phyloP scores from a whole-genome alignment of 1,140 invertebrate genomes.

The Adoxophyes honmai region DNA sequence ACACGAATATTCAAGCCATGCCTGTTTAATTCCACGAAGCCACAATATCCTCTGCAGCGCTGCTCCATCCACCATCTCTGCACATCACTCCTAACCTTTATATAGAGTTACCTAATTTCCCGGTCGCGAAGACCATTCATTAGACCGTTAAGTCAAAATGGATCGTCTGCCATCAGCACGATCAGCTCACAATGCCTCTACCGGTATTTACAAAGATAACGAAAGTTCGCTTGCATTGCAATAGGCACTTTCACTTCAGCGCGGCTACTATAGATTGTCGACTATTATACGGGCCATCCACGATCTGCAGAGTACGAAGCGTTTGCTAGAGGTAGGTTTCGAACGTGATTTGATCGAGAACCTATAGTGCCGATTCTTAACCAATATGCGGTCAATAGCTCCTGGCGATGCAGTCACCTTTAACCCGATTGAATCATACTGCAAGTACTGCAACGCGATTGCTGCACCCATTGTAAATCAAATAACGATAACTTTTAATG shows the following conservation, averaged over 20 bases:
- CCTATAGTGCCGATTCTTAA: not conserved
- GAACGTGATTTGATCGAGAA: not conserved
- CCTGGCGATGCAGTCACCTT: slow-evolving; percentile 21
- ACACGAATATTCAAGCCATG: too few species aligned
- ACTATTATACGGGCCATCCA: not conserved
- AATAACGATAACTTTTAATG: not conserved
- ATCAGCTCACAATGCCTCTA: slow-evolving; percentile 30
- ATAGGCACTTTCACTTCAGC: slow-evolving; percentile 50
- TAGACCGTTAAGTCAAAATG: slow-evolving; percentile 8
- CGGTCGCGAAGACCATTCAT: not conserved
- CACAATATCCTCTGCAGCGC: too few species aligned
- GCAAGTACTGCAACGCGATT: slow-evolving; percentile 8
- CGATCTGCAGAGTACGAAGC: not conserved
- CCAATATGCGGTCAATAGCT: slow-evolving; percentile 8
- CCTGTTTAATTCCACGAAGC: too few species aligned
- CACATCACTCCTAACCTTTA: not conserved
- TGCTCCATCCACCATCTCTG: too few species aligned
- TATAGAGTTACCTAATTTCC: slow-evolving; percentile 8
- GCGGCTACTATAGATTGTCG: slow-evolving; percentile 5
- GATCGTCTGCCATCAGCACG: slow-evolving; percentile 14
- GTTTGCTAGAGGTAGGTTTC: too few species aligned
- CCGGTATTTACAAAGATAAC: slow-evolving; percentile 42
- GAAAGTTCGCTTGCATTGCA: slow-evolving; percentile 50
- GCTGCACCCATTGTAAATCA: slow-evolving; percentile 7
- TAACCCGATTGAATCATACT: slow-evolving; percentile 21